Percentiles rank a stretch among this genome's conserved stretches.
phyloP scores from a whole-genome alignment of 2,113 vertebrate genomes.

The Damaliscus lunatus region DNA sequence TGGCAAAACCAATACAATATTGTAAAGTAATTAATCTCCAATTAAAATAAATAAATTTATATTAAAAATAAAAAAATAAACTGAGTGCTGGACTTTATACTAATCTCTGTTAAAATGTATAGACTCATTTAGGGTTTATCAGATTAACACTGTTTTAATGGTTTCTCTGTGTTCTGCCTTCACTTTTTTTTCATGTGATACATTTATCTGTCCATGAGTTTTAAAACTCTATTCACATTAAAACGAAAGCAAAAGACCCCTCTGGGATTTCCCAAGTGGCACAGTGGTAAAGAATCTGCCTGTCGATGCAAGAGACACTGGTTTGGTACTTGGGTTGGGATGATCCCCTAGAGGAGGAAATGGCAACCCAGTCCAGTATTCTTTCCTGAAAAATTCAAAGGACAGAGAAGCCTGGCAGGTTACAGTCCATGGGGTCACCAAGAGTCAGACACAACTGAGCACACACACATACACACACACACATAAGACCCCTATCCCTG shows the following conservation, averaged over 20 bases:
- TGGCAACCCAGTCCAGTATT: neutral
- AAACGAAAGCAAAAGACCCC: neutral
- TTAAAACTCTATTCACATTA: constrained; percentile 27
- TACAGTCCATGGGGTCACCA: neutral
- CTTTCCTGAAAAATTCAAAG: neutral
- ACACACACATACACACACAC: neutral
- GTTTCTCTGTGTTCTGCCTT: constrained; percentile 2
- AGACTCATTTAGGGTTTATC: constrained; percentile 17
- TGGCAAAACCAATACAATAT: no score
- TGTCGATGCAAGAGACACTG: neutral
- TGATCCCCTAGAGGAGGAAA: neutral
- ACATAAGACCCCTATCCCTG: neutral
- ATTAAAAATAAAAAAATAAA: neutral
- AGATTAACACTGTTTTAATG: neutral
- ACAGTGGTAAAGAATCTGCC: neutral
- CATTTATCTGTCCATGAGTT: neutral
- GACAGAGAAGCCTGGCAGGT: neutral
- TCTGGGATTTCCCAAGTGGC: neutral
- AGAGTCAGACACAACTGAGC: neutral
- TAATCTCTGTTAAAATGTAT: neutral
- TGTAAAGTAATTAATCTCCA: no score
- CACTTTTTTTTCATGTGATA: neutral
- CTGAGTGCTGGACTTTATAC: neutral
- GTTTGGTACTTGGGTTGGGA: neutral
- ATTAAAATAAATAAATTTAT: no score